These are phyloP conservation scores for Lates japonicus DNA, from an alignment of 2,797 vertebrate species.

Conservation along the genomic window DNA sequence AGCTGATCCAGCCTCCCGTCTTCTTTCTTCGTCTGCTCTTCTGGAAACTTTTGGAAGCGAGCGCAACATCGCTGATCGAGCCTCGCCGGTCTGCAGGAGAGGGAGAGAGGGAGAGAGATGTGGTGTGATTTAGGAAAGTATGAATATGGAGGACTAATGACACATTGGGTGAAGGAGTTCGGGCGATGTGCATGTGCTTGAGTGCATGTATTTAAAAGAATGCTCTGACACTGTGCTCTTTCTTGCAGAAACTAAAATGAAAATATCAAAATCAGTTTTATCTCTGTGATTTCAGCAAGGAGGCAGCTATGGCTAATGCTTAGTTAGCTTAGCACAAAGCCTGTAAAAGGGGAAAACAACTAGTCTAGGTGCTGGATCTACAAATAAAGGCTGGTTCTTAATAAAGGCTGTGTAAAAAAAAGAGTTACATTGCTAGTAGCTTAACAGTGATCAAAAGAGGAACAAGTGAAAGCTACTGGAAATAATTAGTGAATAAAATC, in stretches of 20 bases:
- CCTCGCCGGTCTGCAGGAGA: conserved; percentile 66
- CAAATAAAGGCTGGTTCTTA: neutral
- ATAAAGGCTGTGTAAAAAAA: too few relatives aligned
- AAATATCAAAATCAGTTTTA: neutral
- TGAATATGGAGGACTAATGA: neutral
- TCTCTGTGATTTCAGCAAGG: neutral
- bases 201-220: neutral
- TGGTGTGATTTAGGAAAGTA: neutral
- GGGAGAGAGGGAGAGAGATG: conserved; percentile 10
- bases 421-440: too few relatives aligned
- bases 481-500: too few relatives aligned
- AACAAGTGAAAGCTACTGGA: too few relatives aligned
- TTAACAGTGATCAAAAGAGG: neutral
- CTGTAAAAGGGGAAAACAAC: neutral
- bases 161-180: neutral
- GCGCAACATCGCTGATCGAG: conserved; percentile 56
- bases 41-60: conserved; percentile 83
- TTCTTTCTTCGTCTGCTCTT: conserved; percentile 87
- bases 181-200: neutral
- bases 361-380: neutral
- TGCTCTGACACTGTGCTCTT: neutral
- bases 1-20: conserved; percentile 82
- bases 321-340: neutral
- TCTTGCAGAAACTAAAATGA: neutral
- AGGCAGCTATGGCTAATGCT: too few relatives aligned